phyloP scores from a whole-genome alignment of 2,888 invertebrate species.

The Diplolepis rosae region DNA sequence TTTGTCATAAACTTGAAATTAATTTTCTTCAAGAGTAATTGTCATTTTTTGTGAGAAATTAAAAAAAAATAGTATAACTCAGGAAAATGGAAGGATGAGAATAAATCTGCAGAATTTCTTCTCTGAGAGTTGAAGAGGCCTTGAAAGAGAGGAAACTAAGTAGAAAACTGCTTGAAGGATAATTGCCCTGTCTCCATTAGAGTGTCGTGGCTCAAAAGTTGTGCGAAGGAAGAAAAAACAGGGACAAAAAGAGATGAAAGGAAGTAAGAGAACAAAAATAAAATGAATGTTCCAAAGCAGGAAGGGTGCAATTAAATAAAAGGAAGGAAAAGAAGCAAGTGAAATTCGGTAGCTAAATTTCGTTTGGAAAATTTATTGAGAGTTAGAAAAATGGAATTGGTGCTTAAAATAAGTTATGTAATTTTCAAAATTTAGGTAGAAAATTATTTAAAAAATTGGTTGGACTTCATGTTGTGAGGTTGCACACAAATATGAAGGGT shows the following conservation, averaged over 20 bases:
- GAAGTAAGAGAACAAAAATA: slow-evolving; percentile 19
- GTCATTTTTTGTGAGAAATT: too few relatives aligned
- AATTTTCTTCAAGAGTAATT: too few relatives aligned
- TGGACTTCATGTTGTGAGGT: too few relatives aligned
- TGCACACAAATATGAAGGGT: too few relatives aligned
- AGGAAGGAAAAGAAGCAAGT: neutral
- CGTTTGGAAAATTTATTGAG: too few relatives aligned
- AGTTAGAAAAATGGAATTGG: too few relatives aligned
- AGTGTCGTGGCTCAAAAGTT: slow-evolving; percentile 40
- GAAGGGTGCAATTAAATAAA: slow-evolving; percentile 9
- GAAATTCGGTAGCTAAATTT: too few relatives aligned
- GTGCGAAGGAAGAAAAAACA: slow-evolving; percentile 30
- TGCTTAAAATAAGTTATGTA: too few relatives aligned
- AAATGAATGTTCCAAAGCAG: slow-evolving; percentile 30
- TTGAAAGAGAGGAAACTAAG: slow-evolving; percentile 58
- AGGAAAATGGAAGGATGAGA: neutral
- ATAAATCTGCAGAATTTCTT: slow-evolving; percentile 25
- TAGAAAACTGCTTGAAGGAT: slow-evolving; percentile 66
- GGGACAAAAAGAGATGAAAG: slow-evolving; percentile 34
- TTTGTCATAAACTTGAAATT: too few relatives aligned
- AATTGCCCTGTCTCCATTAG: slow-evolving; percentile 60
- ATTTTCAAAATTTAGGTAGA: too few relatives aligned
- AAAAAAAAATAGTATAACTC: neutral
- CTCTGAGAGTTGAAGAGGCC: slow-evolving; percentile 38
- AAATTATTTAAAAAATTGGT: too few relatives aligned